These are phyloP conservation scores for Brachyptera putata DNA, from an alignment of 2,888 invertebrate species.

Conservation along the genomic window DNA sequence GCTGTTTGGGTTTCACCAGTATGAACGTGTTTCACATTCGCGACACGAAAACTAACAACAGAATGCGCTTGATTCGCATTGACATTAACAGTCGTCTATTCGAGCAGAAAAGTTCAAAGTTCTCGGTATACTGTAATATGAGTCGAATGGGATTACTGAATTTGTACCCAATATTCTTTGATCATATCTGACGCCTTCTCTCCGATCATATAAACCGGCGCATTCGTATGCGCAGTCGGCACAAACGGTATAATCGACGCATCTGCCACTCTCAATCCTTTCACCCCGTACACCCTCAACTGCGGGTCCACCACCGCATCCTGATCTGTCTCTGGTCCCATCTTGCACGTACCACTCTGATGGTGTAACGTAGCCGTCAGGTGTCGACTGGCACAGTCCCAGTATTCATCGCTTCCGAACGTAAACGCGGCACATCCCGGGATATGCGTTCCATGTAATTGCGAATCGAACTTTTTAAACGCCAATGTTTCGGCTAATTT, in stretches of 20 bases:
- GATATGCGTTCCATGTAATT: conserved; percentile 67
- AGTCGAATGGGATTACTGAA: background rate
- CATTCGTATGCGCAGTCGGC: conserved; percentile 85
- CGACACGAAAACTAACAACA: no score
- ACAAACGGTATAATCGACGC: conserved; percentile 88
- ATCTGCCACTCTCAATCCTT: conserved; percentile 76
- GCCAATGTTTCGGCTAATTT: conserved; percentile 67
- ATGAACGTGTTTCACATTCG: no score
- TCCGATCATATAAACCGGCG: conserved; percentile 85
- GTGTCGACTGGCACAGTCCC: conserved; percentile 81
- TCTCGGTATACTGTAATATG: background rate
- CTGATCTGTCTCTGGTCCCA: conserved; percentile 75
- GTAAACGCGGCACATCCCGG: conserved; percentile 71
- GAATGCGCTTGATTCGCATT: no score
- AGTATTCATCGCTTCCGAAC: conserved; percentile 75
- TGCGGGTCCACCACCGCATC: conserved; percentile 79
- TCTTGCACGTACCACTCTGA: conserved; percentile 82
- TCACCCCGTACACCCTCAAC: conserved; percentile 66
- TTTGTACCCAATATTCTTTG: conserved; percentile 71
- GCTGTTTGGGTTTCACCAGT: no score
- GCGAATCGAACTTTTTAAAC: conserved; percentile 75
- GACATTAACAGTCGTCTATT: no score
- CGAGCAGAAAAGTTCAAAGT: no score
- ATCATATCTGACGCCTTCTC: conserved; percentile 84
- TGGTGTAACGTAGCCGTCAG: conserved; percentile 89